Conservation (phyloP, 2,888 invertebrate genomes). For the Willowsia nigromaculata region DNA sequence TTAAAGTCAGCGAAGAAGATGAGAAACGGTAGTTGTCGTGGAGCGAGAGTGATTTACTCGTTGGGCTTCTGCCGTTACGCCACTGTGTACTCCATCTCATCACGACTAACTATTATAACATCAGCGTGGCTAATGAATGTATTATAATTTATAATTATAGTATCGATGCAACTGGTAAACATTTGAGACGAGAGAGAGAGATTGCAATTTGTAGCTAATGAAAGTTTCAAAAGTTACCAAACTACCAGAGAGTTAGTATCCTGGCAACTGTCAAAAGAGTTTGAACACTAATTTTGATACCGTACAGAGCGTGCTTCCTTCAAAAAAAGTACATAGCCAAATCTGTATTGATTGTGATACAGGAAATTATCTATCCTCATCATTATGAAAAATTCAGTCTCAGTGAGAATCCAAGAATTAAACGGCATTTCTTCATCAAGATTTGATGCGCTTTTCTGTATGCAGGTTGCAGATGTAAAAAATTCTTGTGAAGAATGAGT, state of each 20-base stretch:
- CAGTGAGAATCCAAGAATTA: constrained; percentile 14
- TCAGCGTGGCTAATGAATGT: background rate
- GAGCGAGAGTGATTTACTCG: constrained; percentile 10
- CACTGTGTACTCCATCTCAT: constrained; percentile 3
- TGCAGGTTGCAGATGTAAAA: background rate
- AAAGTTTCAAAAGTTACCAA: background rate
- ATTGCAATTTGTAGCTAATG: background rate
- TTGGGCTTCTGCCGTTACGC: constrained; percentile 12
- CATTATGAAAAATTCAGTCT: background rate
- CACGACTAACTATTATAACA: background rate
- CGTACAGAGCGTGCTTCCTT: background rate
- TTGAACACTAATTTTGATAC: background rate
- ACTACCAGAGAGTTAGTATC: background rate
- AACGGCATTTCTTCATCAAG: background rate
- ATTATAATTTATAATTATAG: background rate
- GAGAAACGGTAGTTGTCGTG: background rate
- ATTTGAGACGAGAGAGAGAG: background rate
- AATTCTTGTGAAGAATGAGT: background rate
- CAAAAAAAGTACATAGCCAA: background rate
- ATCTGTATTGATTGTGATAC: background rate
- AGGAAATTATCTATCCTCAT: background rate
- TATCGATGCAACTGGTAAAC: background rate
- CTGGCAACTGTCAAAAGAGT: background rate
- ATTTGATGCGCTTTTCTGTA: background rate
- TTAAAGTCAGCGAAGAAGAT: background rate